phyloP scores from a whole-genome alignment of 1,140 invertebrate genomes.

The Cherax quadricarinatus region DNA sequence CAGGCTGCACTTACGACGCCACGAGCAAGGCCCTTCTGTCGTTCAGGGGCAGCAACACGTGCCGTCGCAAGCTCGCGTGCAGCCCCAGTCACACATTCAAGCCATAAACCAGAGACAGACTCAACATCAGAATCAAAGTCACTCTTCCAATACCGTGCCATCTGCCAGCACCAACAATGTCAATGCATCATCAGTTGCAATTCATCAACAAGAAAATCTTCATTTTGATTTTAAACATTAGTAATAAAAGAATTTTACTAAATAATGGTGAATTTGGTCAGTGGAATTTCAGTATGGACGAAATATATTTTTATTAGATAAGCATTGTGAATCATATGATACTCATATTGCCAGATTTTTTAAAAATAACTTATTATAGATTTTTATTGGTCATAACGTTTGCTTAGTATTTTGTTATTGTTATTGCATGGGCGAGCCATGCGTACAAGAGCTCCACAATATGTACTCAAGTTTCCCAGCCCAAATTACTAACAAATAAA shows the following conservation, averaged over 20 bases:
- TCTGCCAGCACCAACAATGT: neutral
- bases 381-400: neutral
- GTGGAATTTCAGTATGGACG: neutral
- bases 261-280: neutral
- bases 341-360: neutral
- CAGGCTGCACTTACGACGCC: conserved; percentile 51
- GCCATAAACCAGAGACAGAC: conserved; percentile 1
- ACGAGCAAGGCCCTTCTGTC: conserved; percentile 17
- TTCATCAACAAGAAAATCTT: conserved; percentile 5
- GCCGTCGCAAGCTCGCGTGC: conserved; percentile 7
- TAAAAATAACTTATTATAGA: neutral
- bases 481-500: no score
- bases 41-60: neutral
- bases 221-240: neutral
- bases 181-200: neutral
- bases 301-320: neutral
- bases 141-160: conserved; percentile 1
- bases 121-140: neutral
- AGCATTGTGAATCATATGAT: neutral
- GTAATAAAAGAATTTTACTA: neutral
- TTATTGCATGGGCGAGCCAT: neutral
- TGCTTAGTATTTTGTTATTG: neutral
- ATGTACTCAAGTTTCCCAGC: no score
- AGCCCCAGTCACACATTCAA: conserved; percentile 17
- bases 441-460: no score